A percentile compares a stretch with the other conserved stretches of the same genome.
Evolutionary conservation across 2,888 invertebrate genomes (phyloP).

Genomic region (Tuberolachnus salignus): DNA sequence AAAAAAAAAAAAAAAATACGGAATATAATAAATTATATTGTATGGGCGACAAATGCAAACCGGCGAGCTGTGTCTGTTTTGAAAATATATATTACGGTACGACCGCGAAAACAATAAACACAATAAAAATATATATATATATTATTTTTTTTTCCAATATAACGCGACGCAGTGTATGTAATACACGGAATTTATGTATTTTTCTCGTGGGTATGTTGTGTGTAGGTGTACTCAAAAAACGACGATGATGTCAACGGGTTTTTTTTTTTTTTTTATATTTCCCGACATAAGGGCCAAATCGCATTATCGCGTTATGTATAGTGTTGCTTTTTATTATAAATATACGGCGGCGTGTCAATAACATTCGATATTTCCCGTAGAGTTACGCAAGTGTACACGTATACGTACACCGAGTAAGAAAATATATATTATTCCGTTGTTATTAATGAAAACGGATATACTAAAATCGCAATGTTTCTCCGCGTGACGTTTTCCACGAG

Average conservation of each 20-base stretch:
- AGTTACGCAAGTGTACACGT: background rate
- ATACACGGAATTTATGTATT: slow-evolving; percentile 26
- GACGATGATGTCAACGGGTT: background rate
- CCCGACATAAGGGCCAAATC: slow-evolving; percentile 16
- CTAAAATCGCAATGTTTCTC: too few relatives aligned
- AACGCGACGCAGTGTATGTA: slow-evolving; percentile 14
- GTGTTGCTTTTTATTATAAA: background rate
- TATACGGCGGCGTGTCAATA: background rate
- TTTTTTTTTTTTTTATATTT: slow-evolving; percentile 16
- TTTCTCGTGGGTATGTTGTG: background rate
- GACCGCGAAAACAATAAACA: slow-evolving; percentile 22
- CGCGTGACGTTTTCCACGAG: background rate
- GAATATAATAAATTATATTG: too few relatives aligned
- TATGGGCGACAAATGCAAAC: too few relatives aligned
- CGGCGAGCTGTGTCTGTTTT: background rate
- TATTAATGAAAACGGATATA: background rate
- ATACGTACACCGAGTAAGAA: background rate
- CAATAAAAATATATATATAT: slow-evolving; percentile 27
- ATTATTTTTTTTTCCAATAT: background rate
- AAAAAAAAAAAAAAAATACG: too few relatives aligned
- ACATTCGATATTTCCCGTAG: background rate
- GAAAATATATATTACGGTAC: slow-evolving; percentile 23
- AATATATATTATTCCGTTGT: background rate
- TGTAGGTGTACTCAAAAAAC: slow-evolving; percentile 1
- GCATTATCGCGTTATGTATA: background rate